phyloP scores from a whole-genome alignment of 1,140 invertebrate genomes.

The Saxidomus purpurata region DNA sequence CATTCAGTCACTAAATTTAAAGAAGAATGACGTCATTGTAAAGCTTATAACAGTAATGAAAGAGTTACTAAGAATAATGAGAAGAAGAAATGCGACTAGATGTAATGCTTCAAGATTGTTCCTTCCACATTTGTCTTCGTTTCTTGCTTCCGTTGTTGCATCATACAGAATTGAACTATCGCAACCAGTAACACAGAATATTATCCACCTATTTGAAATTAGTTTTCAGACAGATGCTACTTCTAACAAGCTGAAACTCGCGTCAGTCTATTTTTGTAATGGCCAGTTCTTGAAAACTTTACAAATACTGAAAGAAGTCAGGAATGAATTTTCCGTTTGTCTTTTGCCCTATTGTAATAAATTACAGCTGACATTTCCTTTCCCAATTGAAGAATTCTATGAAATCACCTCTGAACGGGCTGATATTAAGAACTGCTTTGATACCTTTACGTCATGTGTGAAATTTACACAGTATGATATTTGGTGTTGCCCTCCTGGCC shows the following conservation, averaged over 20 bases:
- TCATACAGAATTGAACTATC: neutral
- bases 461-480: neutral
- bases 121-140: neutral
- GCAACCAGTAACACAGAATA: neutral
- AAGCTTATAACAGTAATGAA: no score
- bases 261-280: neutral
- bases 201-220: neutral
- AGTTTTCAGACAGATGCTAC: neutral
- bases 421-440: neutral
- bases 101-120: neutral
- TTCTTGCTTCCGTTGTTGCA: neutral
- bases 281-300: neutral
- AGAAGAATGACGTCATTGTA: no score
- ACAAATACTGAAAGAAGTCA: neutral
- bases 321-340: neutral
- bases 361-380: neutral
- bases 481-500: neutral
- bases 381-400: neutral
- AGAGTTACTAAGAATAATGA: neutral
- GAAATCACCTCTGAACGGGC: neutral
- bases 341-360: neutral
- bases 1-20: no score
- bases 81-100: neutral
- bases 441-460: neutral
- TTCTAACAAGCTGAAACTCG: neutral